Evolutionary conservation across 2,888 invertebrate genomes (phyloP).

Genomic region (Acronicta alni): DNA sequence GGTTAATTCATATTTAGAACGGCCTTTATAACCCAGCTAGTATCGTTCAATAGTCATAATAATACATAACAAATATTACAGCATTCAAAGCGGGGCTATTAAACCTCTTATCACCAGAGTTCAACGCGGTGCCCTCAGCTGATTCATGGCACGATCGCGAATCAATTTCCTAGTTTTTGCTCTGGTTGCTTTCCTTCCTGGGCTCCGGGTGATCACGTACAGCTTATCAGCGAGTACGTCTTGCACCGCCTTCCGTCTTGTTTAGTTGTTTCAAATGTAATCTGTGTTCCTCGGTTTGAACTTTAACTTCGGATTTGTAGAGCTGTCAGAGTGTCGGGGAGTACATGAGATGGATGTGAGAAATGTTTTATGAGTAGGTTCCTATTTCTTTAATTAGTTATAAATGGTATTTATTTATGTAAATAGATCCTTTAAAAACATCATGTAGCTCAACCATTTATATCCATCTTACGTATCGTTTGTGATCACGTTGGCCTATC

Average conservation of each 20-base stretch:
- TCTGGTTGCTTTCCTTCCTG: conserved; percentile 56
- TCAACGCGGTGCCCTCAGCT: conserved; percentile 46
- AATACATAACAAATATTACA: conserved; percentile 2
- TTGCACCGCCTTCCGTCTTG: conserved; percentile 42
- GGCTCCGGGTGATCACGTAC: conserved; percentile 59
- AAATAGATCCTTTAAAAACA: too few relatives aligned
- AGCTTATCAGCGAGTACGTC: conserved; percentile 46
- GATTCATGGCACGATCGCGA: conserved; percentile 54
- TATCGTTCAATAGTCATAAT: too few relatives aligned
- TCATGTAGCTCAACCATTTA: too few relatives aligned
- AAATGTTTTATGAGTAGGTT: background rate
- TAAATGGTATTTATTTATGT: too few relatives aligned
- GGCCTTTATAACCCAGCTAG: too few relatives aligned
- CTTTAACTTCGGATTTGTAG: conserved; percentile 17
- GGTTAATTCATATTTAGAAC: too few relatives aligned
- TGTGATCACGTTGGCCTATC: too few relatives aligned
- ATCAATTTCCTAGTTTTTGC: conserved; percentile 60
- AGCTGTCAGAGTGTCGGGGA: conserved; percentile 5
- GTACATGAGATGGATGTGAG: background rate
- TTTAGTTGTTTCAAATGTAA: too few relatives aligned
- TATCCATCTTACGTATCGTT: too few relatives aligned
- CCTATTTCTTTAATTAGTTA: too few relatives aligned
- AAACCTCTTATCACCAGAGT: conserved; percentile 47
- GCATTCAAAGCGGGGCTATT: conserved; percentile 29
- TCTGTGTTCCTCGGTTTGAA: conserved; percentile 31